Conservation (phyloP, 2,113 vertebrate genomes). For the Syngnathus floridae region DNA sequence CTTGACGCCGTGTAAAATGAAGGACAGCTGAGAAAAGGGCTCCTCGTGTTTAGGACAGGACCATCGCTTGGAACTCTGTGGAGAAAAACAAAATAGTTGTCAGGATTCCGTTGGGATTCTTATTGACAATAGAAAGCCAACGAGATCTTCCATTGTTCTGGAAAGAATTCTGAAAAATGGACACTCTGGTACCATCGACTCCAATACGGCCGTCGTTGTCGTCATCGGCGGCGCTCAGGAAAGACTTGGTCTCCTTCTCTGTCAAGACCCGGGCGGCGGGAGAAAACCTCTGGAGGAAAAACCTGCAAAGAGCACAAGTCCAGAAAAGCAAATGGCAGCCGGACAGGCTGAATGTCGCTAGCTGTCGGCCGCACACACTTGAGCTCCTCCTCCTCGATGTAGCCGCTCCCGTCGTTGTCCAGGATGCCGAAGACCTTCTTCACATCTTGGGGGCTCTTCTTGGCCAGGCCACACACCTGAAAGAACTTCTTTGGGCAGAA, state of each 20-base stretch:
- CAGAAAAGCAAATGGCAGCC: neutral
- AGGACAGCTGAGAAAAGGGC: slow-evolving; percentile 1
- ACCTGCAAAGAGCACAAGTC: slow-evolving; percentile 65
- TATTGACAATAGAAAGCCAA: no score
- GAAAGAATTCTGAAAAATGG: no score
- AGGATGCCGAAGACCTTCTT: slow-evolving; percentile 85
- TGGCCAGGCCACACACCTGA: slow-evolving; percentile 83
- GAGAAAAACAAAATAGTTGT: slow-evolving; percentile 13
- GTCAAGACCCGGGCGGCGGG: slow-evolving; percentile 82
- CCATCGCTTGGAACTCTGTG: slow-evolving; percentile 91
- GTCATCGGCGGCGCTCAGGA: slow-evolving; percentile 81
- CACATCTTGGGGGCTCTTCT: slow-evolving; percentile 83
- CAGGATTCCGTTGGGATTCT: neutral
- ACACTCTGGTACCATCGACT: slow-evolving; percentile 73
- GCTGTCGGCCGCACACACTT: slow-evolving; percentile 70
- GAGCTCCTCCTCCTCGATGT: slow-evolving; percentile 90
- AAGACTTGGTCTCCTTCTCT: slow-evolving; percentile 80
- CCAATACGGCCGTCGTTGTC: slow-evolving; percentile 90
- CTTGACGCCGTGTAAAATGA: slow-evolving; percentile 28
- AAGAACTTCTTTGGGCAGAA: slow-evolving; percentile 95
- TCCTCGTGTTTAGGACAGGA: slow-evolving; percentile 76
- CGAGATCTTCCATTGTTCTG: no score
- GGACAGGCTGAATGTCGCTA: neutral
- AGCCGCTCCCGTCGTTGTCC: slow-evolving; percentile 87
- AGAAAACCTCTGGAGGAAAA: slow-evolving; percentile 90